A percentile compares a stretch with the other conserved stretches of the same genome.
Evolutionary conservation across 2,113 vertebrate genomes (phyloP).

Genomic region (Puffinus mauretanicus): DNA sequence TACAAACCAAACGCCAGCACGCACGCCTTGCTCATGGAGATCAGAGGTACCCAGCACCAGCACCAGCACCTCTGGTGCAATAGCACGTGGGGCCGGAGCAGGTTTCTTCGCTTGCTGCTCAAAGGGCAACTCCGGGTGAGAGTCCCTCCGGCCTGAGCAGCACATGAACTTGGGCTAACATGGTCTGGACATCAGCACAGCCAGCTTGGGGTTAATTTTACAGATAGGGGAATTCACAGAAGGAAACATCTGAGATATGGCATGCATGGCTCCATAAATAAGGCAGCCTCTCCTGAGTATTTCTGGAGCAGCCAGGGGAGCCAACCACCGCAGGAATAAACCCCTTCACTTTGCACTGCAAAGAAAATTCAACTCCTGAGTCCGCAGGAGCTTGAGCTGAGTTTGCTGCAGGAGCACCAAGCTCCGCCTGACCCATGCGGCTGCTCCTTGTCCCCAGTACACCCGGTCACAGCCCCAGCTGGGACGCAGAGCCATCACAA

Average conservation of each 20-base stretch:
- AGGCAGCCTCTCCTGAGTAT: neutral
- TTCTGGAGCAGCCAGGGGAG: neutral
- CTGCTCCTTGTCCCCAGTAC: neutral
- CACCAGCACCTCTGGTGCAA: neutral
- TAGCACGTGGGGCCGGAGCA: fast-evolving
- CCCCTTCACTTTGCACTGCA: neutral
- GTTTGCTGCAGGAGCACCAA: neutral
- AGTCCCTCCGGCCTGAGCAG: neutral
- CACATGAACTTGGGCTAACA: neutral
- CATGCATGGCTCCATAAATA: neutral
- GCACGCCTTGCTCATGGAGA: fast-evolving
- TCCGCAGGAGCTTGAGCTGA: neutral
- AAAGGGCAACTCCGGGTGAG: neutral
- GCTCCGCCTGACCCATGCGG: neutral
- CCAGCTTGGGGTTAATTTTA: neutral
- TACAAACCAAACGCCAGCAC: neutral
- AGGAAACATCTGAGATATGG: neutral
- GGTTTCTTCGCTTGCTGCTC: neutral
- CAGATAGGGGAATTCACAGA: neutral
- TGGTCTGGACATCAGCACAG: neutral
- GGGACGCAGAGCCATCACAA: fast-evolving
- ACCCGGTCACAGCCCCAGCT: fast-evolving
- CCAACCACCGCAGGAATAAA: neutral
- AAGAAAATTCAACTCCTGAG: neutral
- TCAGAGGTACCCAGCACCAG: neutral